Evolutionary conservation across 2,888 invertebrate species (phyloP), one percentile per base, ranked within the genome.

Genomic region (Cyclophora albipunctata): DNA sequence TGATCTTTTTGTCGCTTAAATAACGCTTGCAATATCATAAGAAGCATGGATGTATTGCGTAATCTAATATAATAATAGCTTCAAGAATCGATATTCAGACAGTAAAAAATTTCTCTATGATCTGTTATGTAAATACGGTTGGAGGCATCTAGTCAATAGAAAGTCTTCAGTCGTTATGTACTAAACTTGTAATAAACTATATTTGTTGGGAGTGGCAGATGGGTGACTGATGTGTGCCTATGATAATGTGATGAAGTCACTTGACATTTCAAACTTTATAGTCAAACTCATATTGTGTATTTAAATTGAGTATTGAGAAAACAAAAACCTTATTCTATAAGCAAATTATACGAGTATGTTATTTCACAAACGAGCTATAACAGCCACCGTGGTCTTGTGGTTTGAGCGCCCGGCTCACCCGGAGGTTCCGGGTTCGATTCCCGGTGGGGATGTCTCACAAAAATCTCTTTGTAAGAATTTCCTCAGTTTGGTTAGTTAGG

Each of bases 91-190:
- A 20, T 20, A 73, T 73, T 75, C 73, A 73, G 73, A 74, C 78
- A 78, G 83, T 79, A 84, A 84, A 81, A 72, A 79, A 82, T 79
- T 83, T 81, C 77, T 69, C 70, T 74, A 57, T 67, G 70, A 70
- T 72, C 67, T 65, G 67, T 82, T 83, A 83, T 78, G 76, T 81
- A 84, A 84, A 77, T 68, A 20, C 63, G 56, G 55, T 70, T 71
- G 71, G 70, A 74, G 65, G 66, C 71, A 61, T 71, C 65, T 65
- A 64, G 62, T 60, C 63, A 72, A 75, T 71, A 71, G 70, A 74
- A 37, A 5, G 69, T 75, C 72, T 77, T 71, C 67, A 71, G 72
- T 20, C 20, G 20, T 20, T 1, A 20, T 20, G 20, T 20, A 20
- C 20, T 20, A 20, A 20, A 20, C 20, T 20, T 20, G 20, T 20